Evolutionary conservation across 2,888 invertebrate species (phyloP), one percentile per base, ranked within the genome.

Genomic region (Morpho helenor): DNA sequence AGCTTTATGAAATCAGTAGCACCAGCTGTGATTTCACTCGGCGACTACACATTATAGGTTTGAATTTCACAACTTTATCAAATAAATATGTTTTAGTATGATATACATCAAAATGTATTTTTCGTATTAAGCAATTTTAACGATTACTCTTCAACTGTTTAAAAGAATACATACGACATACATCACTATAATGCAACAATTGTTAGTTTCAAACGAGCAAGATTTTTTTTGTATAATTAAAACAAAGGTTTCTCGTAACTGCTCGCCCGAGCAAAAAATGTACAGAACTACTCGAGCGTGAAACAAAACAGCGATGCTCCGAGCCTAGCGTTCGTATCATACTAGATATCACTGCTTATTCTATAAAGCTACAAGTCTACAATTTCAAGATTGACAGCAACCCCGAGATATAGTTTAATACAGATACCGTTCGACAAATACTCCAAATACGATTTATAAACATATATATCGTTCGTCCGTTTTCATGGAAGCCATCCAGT

Each of bases 231-330:
- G 52, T 63, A 57, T 49, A 61, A 63, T 63, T 61, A 59, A 53
- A 59, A 61, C 63, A 61, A 63, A 63, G 63, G 58, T 59, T 61
- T 61, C 63, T 58, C 56, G 63, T 58, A 63, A 63, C 63, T 50
- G 55, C 63, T 63, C 63, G 53, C 50, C 56, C 61, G 51, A 63
- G 63, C 63, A 63, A 63, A 63, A 63, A 63, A 61, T 54, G 51
- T 54, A 61, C 60, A 31, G 39, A 61, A 40, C 58, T 63, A 63
- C 56, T 63, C 61, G 56, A 63, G 61, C 59, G 61, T 39, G 61
- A 52, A 52, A 45, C 55, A 48, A 63, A 53, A 46, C 57, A 51
- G 44, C 51, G 47, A 55, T 55, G 49, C 44, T 56, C 47, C 31
- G 31, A 16, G 16, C 31, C 31, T 31, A 31, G 31, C 31, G 31